These are phyloP conservation scores for Drosophila emarginata DNA, from an alignment of 2,888 invertebrate species.

Conservation along the genomic window DNA sequence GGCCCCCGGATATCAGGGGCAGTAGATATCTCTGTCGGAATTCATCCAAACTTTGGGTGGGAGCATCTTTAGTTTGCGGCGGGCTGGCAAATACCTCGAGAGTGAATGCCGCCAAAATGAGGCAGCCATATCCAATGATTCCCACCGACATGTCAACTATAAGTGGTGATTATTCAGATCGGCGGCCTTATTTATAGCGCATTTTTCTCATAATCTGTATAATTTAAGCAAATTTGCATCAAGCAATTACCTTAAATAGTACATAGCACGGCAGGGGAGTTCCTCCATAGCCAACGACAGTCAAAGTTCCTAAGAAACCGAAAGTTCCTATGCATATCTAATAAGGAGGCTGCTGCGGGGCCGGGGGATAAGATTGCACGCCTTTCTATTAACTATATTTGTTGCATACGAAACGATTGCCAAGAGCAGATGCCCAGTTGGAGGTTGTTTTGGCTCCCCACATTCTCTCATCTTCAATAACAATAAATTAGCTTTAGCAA, in stretches of 20 bases:
- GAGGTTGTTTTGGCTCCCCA: neutral
- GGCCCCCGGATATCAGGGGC: slow-evolving; percentile 60
- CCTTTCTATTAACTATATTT: slow-evolving; percentile 24
- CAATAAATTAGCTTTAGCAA: neutral
- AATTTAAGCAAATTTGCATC: slow-evolving; percentile 68
- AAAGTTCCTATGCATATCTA: slow-evolving; percentile 24
- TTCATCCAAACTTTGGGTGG: slow-evolving; percentile 63
- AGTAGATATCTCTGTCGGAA: slow-evolving; percentile 71
- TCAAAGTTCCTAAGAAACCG: slow-evolving; percentile 27
- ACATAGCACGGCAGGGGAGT: slow-evolving; percentile 45
- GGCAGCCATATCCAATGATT: slow-evolving; percentile 17
- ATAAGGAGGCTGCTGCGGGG: neutral
- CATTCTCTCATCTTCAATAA: neutral
- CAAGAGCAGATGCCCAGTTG: neutral
- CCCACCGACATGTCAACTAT: slow-evolving; percentile 43
- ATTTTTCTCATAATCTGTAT: slow-evolving; percentile 50
- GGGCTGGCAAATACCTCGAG: slow-evolving; percentile 5
- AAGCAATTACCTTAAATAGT: slow-evolving; percentile 71
- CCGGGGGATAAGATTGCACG: slow-evolving; percentile 9
- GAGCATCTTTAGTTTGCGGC: slow-evolving; percentile 19
- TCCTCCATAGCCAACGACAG: slow-evolving; percentile 3
- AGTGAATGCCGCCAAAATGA: slow-evolving; percentile 18
- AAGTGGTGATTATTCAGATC: slow-evolving; percentile 10
- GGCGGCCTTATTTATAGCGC: slow-evolving; percentile 50
- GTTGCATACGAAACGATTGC: neutral